Percentiles rank a stretch among this genome's conserved stretches.
Conservation (phyloP, 1,140 invertebrate genomes). For the Hyles vespertilio region DNA sequence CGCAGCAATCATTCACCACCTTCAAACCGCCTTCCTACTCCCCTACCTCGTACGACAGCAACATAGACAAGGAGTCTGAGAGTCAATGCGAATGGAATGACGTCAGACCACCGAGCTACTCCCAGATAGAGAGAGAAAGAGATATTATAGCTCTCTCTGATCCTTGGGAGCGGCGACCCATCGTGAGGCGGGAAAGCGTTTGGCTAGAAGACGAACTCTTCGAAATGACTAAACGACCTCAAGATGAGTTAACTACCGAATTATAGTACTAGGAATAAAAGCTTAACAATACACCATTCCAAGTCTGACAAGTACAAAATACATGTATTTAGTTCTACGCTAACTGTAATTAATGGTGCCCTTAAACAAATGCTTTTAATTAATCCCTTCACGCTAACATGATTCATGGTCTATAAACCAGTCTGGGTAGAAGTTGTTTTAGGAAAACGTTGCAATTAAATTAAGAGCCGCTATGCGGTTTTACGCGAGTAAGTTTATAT, state of each 20-base stretch:
- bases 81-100: conserved; percentile 60
- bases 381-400: too few relatives aligned
- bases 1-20: conserved; percentile 74
- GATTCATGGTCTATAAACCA: too few relatives aligned
- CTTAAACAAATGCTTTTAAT: too few relatives aligned
- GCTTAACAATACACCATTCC: conserved; percentile 13
- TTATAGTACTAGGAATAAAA: conserved; percentile 43
- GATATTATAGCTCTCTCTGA: conserved; percentile 74
- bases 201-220: conserved; percentile 84
- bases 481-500: too few relatives aligned
- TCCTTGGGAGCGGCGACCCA: conserved; percentile 67
- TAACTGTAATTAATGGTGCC: not conserved
- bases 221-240: conserved; percentile 83
- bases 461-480: too few relatives aligned
- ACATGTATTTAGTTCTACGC: conserved; percentile 6
- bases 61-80: conserved; percentile 61
- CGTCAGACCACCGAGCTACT: conserved; percentile 74
- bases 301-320: conserved; percentile 38
- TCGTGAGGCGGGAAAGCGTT: conserved; percentile 71
- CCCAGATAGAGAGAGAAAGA: conserved; percentile 57
- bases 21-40: conserved; percentile 77
- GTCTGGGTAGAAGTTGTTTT: too few relatives aligned
- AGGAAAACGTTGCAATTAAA: too few relatives aligned
- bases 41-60: conserved; percentile 61
- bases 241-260: conserved; percentile 88